These are phyloP conservation scores for Threskiornis aethiopicus DNA, from an alignment of 2,797 vertebrate genomes.

Conservation along the genomic window DNA sequence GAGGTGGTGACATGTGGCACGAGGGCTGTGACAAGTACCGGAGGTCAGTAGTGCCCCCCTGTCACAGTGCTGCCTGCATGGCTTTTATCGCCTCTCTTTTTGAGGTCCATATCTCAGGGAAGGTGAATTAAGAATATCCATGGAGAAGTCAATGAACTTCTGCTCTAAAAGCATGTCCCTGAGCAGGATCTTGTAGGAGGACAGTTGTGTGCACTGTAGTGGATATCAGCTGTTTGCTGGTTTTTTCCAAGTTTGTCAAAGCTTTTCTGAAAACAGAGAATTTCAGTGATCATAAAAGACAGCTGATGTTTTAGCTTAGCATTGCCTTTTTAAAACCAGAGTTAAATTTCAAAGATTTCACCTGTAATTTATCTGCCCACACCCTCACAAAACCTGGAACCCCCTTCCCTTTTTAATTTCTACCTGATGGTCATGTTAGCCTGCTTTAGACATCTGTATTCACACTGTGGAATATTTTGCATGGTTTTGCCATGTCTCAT, in stretches of 20 bases:
- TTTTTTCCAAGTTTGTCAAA: not conserved
- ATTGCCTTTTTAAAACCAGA: not conserved
- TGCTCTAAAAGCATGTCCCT: not conserved
- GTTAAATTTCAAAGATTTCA: not conserved
- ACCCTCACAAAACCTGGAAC: not conserved
- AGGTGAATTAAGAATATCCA: not conserved
- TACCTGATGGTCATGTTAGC: not conserved
- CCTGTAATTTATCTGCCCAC: not conserved
- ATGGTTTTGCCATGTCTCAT: not conserved
- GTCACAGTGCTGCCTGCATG: not conserved
- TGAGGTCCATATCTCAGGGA: not conserved
- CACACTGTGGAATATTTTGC: not conserved
- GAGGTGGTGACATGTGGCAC: not conserved
- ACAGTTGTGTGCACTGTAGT: not conserved
- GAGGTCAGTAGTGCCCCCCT: not conserved
- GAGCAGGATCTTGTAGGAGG: not conserved
- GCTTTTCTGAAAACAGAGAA: not conserved
- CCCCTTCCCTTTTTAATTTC: not conserved
- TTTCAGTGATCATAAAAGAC: not conserved
- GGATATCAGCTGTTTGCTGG: not conserved
- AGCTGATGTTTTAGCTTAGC: not conserved
- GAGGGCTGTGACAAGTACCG: not conserved
- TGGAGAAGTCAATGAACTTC: not conserved
- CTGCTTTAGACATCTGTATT: not conserved
- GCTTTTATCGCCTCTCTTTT: not conserved